phyloP scores from a whole-genome alignment of 1,140 invertebrate genomes.

The Formica exsecta region DNA sequence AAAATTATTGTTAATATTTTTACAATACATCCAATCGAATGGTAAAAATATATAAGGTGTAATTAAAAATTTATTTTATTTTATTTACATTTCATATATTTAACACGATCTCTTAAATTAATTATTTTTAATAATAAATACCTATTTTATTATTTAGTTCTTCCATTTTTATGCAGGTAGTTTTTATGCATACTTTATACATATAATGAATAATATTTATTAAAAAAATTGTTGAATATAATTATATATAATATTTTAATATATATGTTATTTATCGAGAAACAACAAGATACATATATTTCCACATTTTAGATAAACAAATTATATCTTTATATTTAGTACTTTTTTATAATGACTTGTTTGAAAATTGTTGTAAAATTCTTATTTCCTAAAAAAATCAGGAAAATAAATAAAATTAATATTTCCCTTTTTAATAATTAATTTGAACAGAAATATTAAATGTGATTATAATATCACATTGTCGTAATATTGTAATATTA shows the following conservation, averaged over 20 bases:
- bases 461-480: too few relatives aligned
- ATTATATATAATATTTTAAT: background rate
- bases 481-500: too few relatives aligned
- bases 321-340: background rate
- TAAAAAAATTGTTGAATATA: background rate
- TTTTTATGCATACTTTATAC: background rate
- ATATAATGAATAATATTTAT: background rate
- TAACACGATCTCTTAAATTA: background rate
- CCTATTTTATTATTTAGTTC: background rate
- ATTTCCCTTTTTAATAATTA: background rate
- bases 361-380: background rate
- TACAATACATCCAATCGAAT: background rate
- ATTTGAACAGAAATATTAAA: background rate
- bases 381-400: background rate
- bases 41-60: background rate
- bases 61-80: conserved; percentile 50
- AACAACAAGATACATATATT: background rate
- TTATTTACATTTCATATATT: conserved; percentile 2
- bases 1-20: conserved; percentile 26
- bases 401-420: background rate
- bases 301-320: too few relatives aligned
- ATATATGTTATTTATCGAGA: background rate
- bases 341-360: conserved; percentile 1
- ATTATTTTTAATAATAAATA: conserved; percentile 21
- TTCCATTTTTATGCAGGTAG: background rate